Evolutionary conservation across 2,888 invertebrate genomes (phyloP).

Genomic region (Scrobipalpa atriplicella): DNA sequence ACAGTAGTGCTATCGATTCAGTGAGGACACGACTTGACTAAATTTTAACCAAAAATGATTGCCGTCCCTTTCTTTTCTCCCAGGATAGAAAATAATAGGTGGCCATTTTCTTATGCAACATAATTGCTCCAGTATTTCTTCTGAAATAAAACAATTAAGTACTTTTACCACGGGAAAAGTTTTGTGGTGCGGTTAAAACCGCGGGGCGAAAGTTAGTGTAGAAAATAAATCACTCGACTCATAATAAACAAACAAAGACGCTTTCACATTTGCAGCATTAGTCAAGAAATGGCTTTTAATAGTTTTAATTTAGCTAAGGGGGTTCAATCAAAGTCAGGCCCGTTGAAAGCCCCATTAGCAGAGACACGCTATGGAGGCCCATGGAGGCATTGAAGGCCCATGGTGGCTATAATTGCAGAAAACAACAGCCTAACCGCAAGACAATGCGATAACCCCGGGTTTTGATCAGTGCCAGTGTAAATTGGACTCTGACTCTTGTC

Average conservation of each 20-base stretch:
- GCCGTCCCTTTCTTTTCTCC: too few relatives aligned
- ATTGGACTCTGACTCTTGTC: conserved; percentile 39
- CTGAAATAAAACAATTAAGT: too few relatives aligned
- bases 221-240: not conserved
- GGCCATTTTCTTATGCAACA: too few relatives aligned
- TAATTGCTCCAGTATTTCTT: too few relatives aligned
- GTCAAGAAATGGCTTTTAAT: conserved; percentile 24
- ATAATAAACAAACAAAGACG: conserved; percentile 17
- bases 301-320: conserved; percentile 24
- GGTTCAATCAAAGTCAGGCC: conserved; percentile 30
- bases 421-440: conserved; percentile 74
- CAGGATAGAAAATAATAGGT: too few relatives aligned
- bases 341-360: conserved; percentile 69
- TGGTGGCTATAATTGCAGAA: conserved; percentile 73
- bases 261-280: conserved; percentile 17
- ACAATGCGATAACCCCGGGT: conserved; percentile 66
- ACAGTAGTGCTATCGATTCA: too few relatives aligned
- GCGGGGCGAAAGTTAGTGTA: not conserved
- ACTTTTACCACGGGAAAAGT: too few relatives aligned
- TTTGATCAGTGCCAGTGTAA: conserved; percentile 48
- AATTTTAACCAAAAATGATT: too few relatives aligned
- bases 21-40: too few relatives aligned
- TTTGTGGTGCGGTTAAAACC: too few relatives aligned
- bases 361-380: conserved; percentile 65
- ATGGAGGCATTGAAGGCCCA: conserved; percentile 35